These are phyloP conservation scores for Tupaia chinensis DNA, from an alignment of 2,113 vertebrate genomes.

Conservation along the genomic window DNA sequence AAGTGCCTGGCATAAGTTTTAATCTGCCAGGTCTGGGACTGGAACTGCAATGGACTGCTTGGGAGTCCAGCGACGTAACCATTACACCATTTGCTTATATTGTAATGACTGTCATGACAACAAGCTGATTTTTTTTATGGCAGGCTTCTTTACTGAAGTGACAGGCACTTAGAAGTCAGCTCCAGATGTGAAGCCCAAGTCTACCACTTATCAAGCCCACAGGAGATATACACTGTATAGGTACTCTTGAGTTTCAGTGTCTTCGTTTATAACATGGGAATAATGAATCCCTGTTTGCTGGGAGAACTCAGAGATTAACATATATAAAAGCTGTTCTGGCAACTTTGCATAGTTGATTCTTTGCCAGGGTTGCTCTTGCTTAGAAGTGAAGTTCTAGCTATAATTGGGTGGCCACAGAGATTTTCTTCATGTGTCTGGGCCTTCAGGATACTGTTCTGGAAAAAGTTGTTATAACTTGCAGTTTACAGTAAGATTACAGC, in stretches of 20 bases:
- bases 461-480: background rate
- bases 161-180: background rate
- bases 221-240: background rate
- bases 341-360: slow-evolving; percentile 9
- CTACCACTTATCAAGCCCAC: background rate
- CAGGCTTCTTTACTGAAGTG: background rate
- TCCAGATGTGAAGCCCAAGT: background rate
- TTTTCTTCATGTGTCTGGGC: slow-evolving; percentile 21
- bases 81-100: background rate
- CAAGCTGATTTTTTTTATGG: background rate
- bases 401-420: slow-evolving; percentile 14
- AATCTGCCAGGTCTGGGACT: too few species aligned
- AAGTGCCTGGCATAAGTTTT: too few species aligned
- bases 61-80: too few species aligned
- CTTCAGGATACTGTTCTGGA: background rate
- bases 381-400: slow-evolving; percentile 48
- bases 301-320: slow-evolving; percentile 12
- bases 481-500: slow-evolving; percentile 5
- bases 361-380: slow-evolving; percentile 12
- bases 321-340: slow-evolving; percentile 11
- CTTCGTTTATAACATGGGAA: slow-evolving; percentile 28
- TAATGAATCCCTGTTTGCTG: background rate
- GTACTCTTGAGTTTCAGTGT: background rate
- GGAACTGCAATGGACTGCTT: too few species aligned
- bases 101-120: background rate